Conservation (phyloP, 2,113 vertebrate genomes). For the Megaceryle torquata region DNA sequence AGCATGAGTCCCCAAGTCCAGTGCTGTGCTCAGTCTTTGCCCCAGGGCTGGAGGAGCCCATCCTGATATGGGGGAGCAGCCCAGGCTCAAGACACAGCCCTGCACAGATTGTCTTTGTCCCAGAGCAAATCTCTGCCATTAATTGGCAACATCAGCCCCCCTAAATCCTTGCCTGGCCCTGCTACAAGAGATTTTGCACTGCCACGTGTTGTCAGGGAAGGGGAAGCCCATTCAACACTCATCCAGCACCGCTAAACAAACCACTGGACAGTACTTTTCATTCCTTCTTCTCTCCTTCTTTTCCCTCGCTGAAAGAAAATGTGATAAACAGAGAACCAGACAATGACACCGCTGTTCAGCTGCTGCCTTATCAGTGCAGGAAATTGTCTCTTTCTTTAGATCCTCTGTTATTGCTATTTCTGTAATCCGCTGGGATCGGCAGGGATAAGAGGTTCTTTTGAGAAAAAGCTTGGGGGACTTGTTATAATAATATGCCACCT, state of each 20-base stretch:
- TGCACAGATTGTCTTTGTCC: neutral
- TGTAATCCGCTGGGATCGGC: slow-evolving; percentile 62
- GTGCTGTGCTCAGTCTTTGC: neutral
- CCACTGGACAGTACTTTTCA: neutral
- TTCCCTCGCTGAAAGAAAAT: neutral
- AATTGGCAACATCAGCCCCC: neutral
- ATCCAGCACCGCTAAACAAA: neutral
- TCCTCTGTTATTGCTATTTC: slow-evolving; percentile 63
- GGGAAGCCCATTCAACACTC: neutral
- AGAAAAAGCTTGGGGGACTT: slow-evolving; percentile 68
- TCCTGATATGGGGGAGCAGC: neutral
- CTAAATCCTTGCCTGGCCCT: neutral
- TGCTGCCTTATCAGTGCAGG: slow-evolving; percentile 55
- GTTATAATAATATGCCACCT: slow-evolving; percentile 60
- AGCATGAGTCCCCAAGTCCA: neutral
- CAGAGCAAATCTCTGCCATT: neutral
- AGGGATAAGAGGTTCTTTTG: slow-evolving; percentile 59
- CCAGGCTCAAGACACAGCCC: neutral
- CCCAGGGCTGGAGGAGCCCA: neutral
- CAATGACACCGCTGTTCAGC: slow-evolving; percentile 52
- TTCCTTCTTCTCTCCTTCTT: neutral
- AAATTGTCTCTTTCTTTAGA: slow-evolving; percentile 72
- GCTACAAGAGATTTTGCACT: neutral
- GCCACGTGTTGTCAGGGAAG: rapidly evolving
- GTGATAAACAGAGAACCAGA: slow-evolving; percentile 59